Conservation (phyloP, 2,113 vertebrate genomes). For the Boulengeromyrus knoepffleri region DNA sequence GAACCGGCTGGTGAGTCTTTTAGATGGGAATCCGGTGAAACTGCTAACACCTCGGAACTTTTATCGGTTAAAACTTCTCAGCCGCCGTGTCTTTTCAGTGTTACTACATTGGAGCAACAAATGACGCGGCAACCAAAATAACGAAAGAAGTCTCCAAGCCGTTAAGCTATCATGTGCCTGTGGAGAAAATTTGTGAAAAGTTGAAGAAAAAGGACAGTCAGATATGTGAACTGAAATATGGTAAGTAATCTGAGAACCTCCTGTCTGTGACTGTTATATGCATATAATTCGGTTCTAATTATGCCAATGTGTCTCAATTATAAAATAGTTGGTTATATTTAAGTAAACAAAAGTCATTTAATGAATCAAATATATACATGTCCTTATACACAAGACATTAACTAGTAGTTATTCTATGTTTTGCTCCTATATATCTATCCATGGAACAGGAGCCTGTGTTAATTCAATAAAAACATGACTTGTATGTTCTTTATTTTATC, state of each 20-base stretch:
- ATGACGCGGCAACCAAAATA: slow-evolving; percentile 93
- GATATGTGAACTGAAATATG: slow-evolving; percentile 95
- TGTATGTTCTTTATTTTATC: not conserved
- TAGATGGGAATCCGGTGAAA: not conserved
- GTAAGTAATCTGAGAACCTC: slow-evolving; percentile 60
- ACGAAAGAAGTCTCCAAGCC: slow-evolving; percentile 91
- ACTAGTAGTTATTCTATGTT: not conserved
- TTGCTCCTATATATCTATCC: not conserved
- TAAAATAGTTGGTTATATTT: not conserved
- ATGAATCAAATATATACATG: not conserved
- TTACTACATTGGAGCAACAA: slow-evolving; percentile 93
- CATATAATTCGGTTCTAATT: slow-evolving; percentile 16
- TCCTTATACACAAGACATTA: not conserved
- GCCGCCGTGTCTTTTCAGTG: slow-evolving; percentile 60
- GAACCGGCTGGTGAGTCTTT: slow-evolving; percentile 81
- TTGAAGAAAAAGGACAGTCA: slow-evolving; percentile 94
- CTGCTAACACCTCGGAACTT: not conserved
- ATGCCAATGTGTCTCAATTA: not conserved
- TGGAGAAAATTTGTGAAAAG: slow-evolving; percentile 93
- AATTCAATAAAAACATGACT: not conserved
- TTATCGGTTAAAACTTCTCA: not conserved
- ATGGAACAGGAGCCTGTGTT: not conserved
- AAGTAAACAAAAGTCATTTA: not conserved
- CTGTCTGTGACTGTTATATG: not conserved
- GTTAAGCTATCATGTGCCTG: slow-evolving; percentile 82